Evolutionary conservation across 2,888 invertebrate species (phyloP), one percentile per base, ranked within the genome.

Genomic region (Drepanosiphum platanoidis): DNA sequence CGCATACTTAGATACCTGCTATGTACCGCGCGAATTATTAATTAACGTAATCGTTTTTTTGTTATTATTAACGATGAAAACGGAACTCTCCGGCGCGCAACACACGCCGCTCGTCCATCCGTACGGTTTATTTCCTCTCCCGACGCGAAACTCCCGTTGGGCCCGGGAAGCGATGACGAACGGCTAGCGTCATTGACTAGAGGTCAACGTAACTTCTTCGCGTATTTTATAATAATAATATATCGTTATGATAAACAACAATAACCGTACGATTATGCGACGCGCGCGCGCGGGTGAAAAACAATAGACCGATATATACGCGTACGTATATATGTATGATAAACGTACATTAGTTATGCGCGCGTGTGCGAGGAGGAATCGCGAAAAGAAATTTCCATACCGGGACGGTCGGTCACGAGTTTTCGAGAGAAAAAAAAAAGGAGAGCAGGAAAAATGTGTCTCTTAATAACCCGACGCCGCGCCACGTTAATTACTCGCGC

Each of bases 121-220:
- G 71, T 71, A 22, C n/a, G n/a, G 11, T 34, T n/a, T 71, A 36
- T 71, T 39, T 30, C 13, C 30, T 30, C 9, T 71, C n/a, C 22
- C n/a, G 11, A 71, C 52, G 2, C 61, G 52, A 52, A 61, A 61
- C 11, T 71, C 34, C 71, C 71, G 71, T 71, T 71, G 71, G n/a
- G 42, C 11, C 22, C n/a, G 34, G 22, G n/a, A n/a, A 71, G 15
- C 22, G 36, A 70, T 70, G 70, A 42, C 30, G 68, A 30, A 61
- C 61, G 7, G 34, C 68, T 5, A 4, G 4, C 32, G 68, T 52
- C 27, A 27, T 9, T 8, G n/a, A 27, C 61, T 18, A 68, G 71
- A 39, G 71, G 71, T 71, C 71, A 71, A 71, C 39, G 71, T 34
- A 71, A 22, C 42, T 36, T 39, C 61, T 9, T 52, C 15, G 18